Percentiles rank a stretch among this genome's conserved stretches.
phyloP scores from a whole-genome alignment of 2,888 invertebrate genomes.

The Myopa tessellatipennis region DNA sequence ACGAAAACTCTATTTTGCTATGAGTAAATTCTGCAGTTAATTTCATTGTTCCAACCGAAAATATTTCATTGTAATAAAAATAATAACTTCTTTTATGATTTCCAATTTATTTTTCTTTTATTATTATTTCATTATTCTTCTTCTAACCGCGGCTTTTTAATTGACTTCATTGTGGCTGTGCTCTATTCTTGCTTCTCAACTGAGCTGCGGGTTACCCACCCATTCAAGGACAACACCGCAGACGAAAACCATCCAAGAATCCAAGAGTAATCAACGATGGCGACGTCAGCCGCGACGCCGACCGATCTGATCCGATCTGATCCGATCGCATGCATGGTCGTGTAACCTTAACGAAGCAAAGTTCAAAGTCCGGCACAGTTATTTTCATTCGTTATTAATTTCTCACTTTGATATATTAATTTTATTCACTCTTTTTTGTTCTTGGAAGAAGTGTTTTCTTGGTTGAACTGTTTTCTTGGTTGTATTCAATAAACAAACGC shows the following conservation, averaged over 20 bases:
- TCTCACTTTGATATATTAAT: not conserved
- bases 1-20: too few species aligned
- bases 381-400: not conserved
- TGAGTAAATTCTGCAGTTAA: too few species aligned
- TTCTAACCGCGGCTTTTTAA: not conserved
- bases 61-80: not conserved
- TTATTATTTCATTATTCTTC: not conserved
- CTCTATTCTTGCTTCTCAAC: not conserved
- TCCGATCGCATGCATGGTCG: not conserved
- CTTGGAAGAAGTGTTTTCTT: too few species aligned
- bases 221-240: not conserved
- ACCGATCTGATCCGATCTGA: not conserved
- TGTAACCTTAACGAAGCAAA: not conserved
- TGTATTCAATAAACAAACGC: too few species aligned
- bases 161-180: not conserved
- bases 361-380: conserved; percentile 3
- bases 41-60: too few species aligned
- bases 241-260: not conserved
- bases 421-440: too few species aligned
- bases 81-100: not conserved
- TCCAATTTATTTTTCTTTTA: not conserved
- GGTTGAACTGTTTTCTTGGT: too few species aligned
- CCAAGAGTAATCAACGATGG: not conserved
- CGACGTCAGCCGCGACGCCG: not conserved
- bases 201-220: not conserved